A percentile compares a stretch with the other conserved stretches of the same genome.
These are phyloP conservation scores for Lampropteryx suffumata DNA, from an alignment of 2,888 invertebrate species.

Conservation along the genomic window DNA sequence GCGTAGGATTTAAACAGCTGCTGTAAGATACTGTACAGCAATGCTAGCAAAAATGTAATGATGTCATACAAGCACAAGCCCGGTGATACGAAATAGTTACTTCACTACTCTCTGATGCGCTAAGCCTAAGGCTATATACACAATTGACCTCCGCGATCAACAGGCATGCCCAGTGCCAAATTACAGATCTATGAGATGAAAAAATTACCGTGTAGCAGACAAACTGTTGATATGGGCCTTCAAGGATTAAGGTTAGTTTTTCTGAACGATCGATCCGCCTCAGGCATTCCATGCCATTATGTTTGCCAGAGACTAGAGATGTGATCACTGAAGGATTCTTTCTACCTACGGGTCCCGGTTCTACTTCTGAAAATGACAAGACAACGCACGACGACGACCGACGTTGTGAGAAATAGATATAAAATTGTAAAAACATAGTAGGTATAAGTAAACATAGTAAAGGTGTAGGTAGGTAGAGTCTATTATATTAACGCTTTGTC, in stretches of 20 bases:
- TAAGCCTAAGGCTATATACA: not conserved
- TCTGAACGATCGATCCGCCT: conserved; percentile 5
- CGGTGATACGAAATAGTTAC: not conserved
- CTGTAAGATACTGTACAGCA: too few species aligned
- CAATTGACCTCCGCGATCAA: not conserved
- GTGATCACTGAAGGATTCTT: too few species aligned
- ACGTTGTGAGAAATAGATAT: too few species aligned
- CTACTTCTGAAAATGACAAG: too few species aligned
- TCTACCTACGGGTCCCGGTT: too few species aligned
- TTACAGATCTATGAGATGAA: not conserved
- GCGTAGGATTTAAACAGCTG: too few species aligned
- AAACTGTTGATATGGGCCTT: conserved; percentile 1
- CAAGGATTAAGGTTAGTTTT: not conserved
- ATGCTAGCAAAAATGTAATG: not conserved
- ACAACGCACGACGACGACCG: too few species aligned
- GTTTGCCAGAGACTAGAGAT: too few species aligned
- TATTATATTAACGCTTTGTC: too few species aligned
- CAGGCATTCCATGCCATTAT: not conserved
- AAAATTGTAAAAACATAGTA: too few species aligned
- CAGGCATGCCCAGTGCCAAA: not conserved
- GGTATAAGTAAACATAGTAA: too few species aligned
- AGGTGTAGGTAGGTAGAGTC: too few species aligned
- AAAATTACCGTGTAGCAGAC: not conserved
- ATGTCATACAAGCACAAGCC: not conserved
- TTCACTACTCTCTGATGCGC: not conserved